Percentiles rank a stretch among this genome's conserved stretches.
Conservation (phyloP, 2,797 vertebrate species). For the Clarias fuscus region DNA sequence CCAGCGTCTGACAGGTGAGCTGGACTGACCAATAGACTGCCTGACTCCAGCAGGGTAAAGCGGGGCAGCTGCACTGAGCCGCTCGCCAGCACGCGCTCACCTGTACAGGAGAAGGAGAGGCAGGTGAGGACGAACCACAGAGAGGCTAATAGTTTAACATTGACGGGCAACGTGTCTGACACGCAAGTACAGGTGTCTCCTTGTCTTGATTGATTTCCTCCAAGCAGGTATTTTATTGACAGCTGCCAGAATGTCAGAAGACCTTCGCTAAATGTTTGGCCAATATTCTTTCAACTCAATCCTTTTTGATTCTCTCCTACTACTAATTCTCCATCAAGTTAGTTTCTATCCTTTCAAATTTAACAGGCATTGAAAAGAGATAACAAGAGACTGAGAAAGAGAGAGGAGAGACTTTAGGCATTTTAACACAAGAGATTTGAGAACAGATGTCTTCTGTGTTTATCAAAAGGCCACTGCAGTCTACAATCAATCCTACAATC, state of each 20-base stretch:
- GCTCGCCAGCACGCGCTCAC: slow-evolving; percentile 91
- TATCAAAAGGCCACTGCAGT: slow-evolving; percentile 39
- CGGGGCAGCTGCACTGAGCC: slow-evolving; percentile 94
- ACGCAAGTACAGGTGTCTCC: background rate
- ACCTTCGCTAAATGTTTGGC: background rate
- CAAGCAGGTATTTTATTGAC: background rate
- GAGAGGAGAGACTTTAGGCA: slow-evolving; percentile 38
- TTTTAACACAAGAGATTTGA: slow-evolving; percentile 51
- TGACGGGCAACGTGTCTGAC: background rate
- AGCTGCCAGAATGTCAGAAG: background rate
- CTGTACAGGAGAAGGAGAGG: slow-evolving; percentile 62
- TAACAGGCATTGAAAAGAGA: slow-evolving; percentile 49
- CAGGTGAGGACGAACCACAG: slow-evolving; percentile 32
- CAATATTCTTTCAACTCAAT: background rate
- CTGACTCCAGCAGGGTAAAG: slow-evolving; percentile 93
- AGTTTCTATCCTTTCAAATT: slow-evolving; percentile 25
- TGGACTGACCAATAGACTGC: slow-evolving; percentile 92
- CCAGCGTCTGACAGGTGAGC: slow-evolving; percentile 88
- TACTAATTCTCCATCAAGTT: background rate
- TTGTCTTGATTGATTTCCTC: background rate
- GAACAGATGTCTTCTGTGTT: slow-evolving; percentile 35
- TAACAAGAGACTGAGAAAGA: slow-evolving; percentile 29
- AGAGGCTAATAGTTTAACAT: background rate
- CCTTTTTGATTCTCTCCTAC: background rate
- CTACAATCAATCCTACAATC: slow-evolving; percentile 41